Evolutionary conservation across 2,888 invertebrate species (phyloP).

Genomic region (Lepas anatifera): DNA sequence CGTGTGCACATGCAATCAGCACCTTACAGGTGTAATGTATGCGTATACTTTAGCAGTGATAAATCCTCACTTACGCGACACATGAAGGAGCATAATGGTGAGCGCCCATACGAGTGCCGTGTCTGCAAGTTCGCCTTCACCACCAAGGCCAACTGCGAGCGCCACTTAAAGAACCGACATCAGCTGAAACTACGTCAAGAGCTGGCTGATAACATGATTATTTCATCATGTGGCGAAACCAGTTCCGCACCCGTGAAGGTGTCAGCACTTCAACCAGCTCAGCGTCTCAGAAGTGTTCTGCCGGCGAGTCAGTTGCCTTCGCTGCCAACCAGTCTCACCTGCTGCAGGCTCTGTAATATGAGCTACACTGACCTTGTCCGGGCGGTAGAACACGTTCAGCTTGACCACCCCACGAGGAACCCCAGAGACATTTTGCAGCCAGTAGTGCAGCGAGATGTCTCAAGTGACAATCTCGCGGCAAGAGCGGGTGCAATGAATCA

Average conservation of each 20-base stretch:
- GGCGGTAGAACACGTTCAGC: slow-evolving; percentile 67
- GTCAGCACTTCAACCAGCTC: slow-evolving; percentile 70
- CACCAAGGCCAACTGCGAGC: slow-evolving; percentile 92
- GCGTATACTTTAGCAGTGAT: slow-evolving; percentile 74
- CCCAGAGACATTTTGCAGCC: slow-evolving; percentile 9
- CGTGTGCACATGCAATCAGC: slow-evolving; percentile 63
- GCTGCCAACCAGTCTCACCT: slow-evolving; percentile 36
- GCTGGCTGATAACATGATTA: slow-evolving; percentile 75
- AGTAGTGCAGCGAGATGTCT: background rate
- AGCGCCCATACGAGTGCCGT: slow-evolving; percentile 84
- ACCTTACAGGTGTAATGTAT: slow-evolving; percentile 87
- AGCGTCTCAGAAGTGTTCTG: slow-evolving; percentile 24
- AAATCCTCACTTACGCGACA: slow-evolving; percentile 84
- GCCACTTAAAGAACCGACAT: slow-evolving; percentile 84
- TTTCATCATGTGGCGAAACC: too few relatives aligned
- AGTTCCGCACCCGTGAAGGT: too few relatives aligned
- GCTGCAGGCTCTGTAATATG: slow-evolving; percentile 59
- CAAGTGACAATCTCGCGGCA: slow-evolving; percentile 19
- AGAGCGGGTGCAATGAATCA: slow-evolving; percentile 23
- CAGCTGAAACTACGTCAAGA: slow-evolving; percentile 74
- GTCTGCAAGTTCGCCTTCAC: slow-evolving; percentile 95
- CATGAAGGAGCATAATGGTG: slow-evolving; percentile 88
- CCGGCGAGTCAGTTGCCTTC: slow-evolving; percentile 31
- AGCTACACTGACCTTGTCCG: slow-evolving; percentile 66
- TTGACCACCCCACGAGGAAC: slow-evolving; percentile 51